These are phyloP conservation scores for Mesorhabditis sp. DNA, from an alignment of 2,888 invertebrate genomes.

Conservation along the genomic window DNA sequence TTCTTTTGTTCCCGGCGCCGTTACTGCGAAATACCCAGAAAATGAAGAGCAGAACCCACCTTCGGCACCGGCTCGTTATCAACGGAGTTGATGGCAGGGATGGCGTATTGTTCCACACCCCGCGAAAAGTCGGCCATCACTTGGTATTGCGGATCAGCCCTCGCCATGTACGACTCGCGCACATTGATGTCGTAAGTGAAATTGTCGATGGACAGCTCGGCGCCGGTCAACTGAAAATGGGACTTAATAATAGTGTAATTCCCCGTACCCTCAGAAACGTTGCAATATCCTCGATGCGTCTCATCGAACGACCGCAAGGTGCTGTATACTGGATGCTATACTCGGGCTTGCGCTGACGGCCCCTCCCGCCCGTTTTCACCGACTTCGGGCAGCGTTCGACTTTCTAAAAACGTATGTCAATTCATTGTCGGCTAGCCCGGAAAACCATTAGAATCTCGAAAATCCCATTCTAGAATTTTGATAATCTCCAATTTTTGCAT, in stretches of 20 bases:
- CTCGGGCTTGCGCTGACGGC: not conserved
- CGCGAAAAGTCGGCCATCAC: constrained; percentile 19
- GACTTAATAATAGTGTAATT: too few relatives aligned
- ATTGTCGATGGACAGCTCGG: constrained; percentile 1
- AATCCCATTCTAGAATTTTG: not conserved
- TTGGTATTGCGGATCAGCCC: not conserved
- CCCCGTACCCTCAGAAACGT: not conserved
- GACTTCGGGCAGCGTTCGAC: not conserved
- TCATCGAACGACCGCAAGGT: not conserved
- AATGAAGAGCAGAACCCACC: constrained; percentile 11
- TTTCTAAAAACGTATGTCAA: too few relatives aligned
- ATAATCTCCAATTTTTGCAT: not conserved
- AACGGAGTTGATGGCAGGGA: constrained; percentile 44
- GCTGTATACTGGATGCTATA: not conserved
- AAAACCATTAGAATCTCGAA: too few relatives aligned
- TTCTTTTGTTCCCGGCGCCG: not conserved
- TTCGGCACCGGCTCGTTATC: constrained; percentile 25
- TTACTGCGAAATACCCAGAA: not conserved
- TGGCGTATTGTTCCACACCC: constrained; percentile 34
- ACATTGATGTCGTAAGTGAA: not conserved
- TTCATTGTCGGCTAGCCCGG: too few relatives aligned
- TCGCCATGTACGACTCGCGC: not conserved
- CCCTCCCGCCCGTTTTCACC: not conserved
- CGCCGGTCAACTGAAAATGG: not conserved
- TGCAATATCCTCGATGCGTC: not conserved